Evolutionary conservation across 2,888 invertebrate species (phyloP), one percentile per base, ranked within the genome.

Genomic region (Drosophila prolongata): DNA sequence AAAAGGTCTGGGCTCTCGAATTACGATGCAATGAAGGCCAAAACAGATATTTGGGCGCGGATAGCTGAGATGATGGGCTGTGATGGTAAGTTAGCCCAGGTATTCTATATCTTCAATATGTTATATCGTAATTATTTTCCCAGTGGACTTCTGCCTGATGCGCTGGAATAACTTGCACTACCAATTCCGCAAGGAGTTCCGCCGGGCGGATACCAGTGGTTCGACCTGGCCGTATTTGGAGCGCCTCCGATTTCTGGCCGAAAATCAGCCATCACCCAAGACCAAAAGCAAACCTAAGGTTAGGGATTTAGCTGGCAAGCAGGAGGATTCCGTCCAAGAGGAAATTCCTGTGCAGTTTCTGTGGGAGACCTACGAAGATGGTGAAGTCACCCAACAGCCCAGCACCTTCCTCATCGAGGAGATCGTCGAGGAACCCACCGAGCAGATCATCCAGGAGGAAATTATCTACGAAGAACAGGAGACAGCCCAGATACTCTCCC

Each of bases 141-240:
- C 55, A 90, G 91, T 87, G 19, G 79, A 90, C 53, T 90, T 91
- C 42, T 90, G 90, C 16, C 27, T 90, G 16, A 90, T 85, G 80
- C 90, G 90, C 4, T 90, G 90, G 90, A 89, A 87, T 16, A 91
- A 90, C 64, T 69, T 90, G 11, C 78, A 90, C 35, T 88, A 89
- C 2, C 90, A 90, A 52, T 90, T 88, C 61, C 81, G 89, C 4
- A 90, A 90, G 37, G 90, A 90, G 50, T 66, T 85, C 0, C 83
- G 89, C 0, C 76, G 87, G 10, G 52, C 81, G 1, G 78, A 64
- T 19, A 76, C 76, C 13, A 74, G 74, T 0, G 80, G 80, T 1
- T 90, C 90, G 1, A 87, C 88, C 5, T 90, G 90, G 90, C 90
- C 90, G 1, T 90, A 90, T 43, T 67, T 90, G 10, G 71, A 89